Base-by-base conservation (phyloP, 2,113 vertebrate genomes). In the Chitala chitala region DNA sequence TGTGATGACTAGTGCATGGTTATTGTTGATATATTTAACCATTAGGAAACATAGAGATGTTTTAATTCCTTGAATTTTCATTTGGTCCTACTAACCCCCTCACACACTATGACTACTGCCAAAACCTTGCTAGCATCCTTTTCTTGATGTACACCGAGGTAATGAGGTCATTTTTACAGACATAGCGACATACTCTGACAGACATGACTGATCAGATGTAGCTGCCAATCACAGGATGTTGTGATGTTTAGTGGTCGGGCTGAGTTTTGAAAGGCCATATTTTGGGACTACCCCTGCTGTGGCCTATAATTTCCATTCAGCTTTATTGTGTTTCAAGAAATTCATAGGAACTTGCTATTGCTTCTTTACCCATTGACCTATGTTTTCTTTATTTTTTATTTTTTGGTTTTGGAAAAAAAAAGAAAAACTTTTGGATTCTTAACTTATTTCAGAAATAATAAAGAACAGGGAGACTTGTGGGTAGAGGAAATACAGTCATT, bases 301-400 rank as follows among this genome's bases (percentile, higher is more conserved):
- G 85, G 75, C 80, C 84, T 87, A 77, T 87, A 84, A 86, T 88
- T 87, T 83, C 71, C 77, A 55, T 70, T 78, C 75, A 65, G 73
- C 40, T 79, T 86, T 61, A 80, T 72, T 85, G 79, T 83, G n/a
- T 56, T 56, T 68, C 40, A 33, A 31, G 68, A 54, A 58, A 40
- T 61, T 71, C 44, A 53, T 26, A 63, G 56, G n/a, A 76, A 70
- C 33, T 10, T 44, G 58, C 44, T 75, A 33, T 61, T 55, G 55
- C 74, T 59, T 20, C 29, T 38, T 46, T 17, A 5, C 42, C 46
- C 40, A 46, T 68, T 44, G 38, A 15, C 22, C 63, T 10, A 7
- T 46, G 10, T 65, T 44, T 66, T 63, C 20, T 48, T 48, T 48
- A 59, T 72, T 31, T 61, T n/a, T n/a, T n/a, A n/a, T 53, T 54